phyloP scores from a whole-genome alignment of 2,888 invertebrate species.

The Diploptera punctata region DNA sequence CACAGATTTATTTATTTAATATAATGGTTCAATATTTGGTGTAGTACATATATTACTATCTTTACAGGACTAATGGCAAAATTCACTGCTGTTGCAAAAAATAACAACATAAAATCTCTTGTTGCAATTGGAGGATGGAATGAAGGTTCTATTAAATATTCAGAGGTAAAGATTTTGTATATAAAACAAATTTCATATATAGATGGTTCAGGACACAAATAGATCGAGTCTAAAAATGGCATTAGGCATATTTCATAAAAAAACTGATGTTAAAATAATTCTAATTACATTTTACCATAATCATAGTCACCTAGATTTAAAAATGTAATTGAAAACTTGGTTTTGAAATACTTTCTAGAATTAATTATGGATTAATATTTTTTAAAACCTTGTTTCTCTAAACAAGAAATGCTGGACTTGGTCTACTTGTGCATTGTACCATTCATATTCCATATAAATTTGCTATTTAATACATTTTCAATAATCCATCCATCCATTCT shows the following conservation, averaged over 20 bases:
- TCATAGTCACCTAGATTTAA: background rate
- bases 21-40: too few species aligned
- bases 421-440: background rate
- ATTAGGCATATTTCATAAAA: background rate
- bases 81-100: slow-evolving; percentile 55
- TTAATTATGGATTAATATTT: too few species aligned
- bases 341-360: background rate
- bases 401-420: too few species aligned
- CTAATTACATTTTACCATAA: too few species aligned
- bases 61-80: slow-evolving; percentile 53
- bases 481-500: too few species aligned
- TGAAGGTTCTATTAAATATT: slow-evolving; percentile 57
- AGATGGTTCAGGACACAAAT: background rate
- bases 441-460: background rate
- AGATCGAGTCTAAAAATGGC: background rate
- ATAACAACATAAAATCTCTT: slow-evolving; percentile 55
- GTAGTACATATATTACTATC: too few species aligned
- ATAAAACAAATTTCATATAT: background rate
- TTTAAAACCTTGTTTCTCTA: too few species aligned
- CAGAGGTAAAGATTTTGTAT: slow-evolving; percentile 49
- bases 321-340: background rate
- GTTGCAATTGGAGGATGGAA: slow-evolving; percentile 61
- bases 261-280: too few species aligned
- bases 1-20: too few species aligned
- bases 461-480: too few species aligned